Evolutionary conservation across 2,113 vertebrate genomes (phyloP).

Genomic region (Synchiropus splendidus): DNA sequence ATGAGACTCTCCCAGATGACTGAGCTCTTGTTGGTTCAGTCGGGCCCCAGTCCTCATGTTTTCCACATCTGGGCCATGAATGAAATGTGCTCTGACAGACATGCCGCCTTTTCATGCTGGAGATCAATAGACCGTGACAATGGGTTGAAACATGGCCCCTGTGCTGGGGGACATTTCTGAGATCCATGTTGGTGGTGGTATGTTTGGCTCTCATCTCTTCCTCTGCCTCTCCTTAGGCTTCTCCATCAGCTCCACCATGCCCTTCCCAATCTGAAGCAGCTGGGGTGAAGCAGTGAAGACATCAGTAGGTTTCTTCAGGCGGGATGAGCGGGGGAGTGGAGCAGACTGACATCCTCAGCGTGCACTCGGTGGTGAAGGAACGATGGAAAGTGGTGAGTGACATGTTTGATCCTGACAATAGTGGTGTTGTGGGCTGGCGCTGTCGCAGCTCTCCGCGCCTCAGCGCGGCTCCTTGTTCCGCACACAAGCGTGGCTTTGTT

Average conservation of each 20-base stretch:
- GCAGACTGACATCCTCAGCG: constrained; percentile 89
- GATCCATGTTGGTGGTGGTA: too few species aligned
- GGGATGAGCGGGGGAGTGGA: constrained; percentile 93
- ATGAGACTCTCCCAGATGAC: too few species aligned
- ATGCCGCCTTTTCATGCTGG: too few species aligned
- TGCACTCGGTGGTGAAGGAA: constrained; percentile 91
- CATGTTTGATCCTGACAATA: constrained; percentile 7
- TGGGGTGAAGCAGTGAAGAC: constrained; percentile 35
- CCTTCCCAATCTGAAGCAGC: constrained; percentile 33
- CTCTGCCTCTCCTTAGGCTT: constrained; percentile 26
- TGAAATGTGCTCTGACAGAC: too few species aligned
- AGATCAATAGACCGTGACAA: too few species aligned
- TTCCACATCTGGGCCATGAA: too few species aligned
- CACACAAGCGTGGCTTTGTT: constrained; percentile 27
- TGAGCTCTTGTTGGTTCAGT: too few species aligned
- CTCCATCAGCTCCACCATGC: constrained; percentile 47
- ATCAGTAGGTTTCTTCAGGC: constrained; percentile 48
- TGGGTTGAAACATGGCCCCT: too few species aligned
- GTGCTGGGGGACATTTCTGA: too few species aligned
- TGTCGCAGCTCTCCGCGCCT: constrained; percentile 16
- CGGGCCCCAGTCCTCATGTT: too few species aligned
- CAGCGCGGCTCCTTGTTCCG: constrained; percentile 32
- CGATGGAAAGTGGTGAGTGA: constrained; percentile 99
- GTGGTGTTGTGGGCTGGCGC: constrained; percentile 22
- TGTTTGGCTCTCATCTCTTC: too few species aligned